Evolutionary conservation across 2,797 vertebrate genomes (phyloP).

Genomic region (Amazona finschi): DNA sequence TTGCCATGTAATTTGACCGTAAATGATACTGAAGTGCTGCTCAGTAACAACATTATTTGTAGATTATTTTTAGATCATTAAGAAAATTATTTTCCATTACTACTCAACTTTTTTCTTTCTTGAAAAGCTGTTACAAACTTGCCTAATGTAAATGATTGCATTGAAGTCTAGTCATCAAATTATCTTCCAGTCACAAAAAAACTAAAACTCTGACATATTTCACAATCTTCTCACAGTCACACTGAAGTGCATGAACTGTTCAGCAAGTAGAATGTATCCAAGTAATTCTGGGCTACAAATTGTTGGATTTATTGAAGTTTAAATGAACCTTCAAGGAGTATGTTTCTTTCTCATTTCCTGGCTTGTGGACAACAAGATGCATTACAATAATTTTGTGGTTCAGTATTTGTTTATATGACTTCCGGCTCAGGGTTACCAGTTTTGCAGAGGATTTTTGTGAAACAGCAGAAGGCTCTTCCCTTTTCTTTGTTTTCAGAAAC

Average conservation of each 20-base stretch:
- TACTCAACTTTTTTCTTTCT: neutral
- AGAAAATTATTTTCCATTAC: neutral
- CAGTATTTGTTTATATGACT: neutral
- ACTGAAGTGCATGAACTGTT: neutral
- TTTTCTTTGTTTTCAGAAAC: neutral
- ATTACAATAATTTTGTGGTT: neutral
- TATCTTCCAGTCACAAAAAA: neutral
- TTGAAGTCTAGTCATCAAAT: neutral
- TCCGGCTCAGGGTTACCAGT: neutral
- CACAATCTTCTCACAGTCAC: neutral
- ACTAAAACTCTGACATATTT: neutral
- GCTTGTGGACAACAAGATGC: neutral
- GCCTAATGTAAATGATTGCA: neutral
- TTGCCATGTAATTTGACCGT: neutral
- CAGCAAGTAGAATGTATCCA: neutral
- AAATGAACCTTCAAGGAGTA: neutral
- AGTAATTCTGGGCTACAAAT: neutral
- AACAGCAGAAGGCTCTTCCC: neutral
- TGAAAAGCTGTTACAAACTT: neutral
- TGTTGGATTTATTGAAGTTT: neutral
- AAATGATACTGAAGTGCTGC: neutral
- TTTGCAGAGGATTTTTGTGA: neutral
- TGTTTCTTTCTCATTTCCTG: slow-evolving; percentile 3
- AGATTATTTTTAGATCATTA: neutral
- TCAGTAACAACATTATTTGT: neutral